Base-by-base conservation (phyloP, 2,888 invertebrate species). In the Thymelicus acteon region DNA sequence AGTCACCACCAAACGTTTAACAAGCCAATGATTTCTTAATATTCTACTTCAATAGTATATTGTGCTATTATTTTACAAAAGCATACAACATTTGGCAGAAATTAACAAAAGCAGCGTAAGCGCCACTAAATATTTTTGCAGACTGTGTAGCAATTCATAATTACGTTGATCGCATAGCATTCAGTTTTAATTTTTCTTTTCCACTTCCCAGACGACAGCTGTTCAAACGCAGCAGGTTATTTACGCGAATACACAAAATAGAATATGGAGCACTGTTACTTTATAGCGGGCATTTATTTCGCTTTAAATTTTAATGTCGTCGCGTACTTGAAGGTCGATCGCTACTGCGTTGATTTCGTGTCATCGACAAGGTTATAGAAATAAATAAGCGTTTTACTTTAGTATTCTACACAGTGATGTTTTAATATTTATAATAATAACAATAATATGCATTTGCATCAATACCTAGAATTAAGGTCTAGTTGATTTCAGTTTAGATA, bases 121-220 rank as follows among this genome's bases (percentile, higher is more conserved):
- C 24, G 4, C 54, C 54, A 6, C 6, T 49, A 49, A 49, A 54
- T 12, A 54, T 54, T 54, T 24, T 24, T 10, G 24, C 54, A 54
- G 24, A 24, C 52, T 60, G 8, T 7, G 60, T 31, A 67, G 31
- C 52, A 24, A 54, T 31, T 10, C 61, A 54, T 67, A 67, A 61
- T 67, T 54, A 44, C 54, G 52, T 61, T 67, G 54, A 61, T 61
- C 61, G 13, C 67, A 47, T 66, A 60, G 52, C 65, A 70, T 72
- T 71, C 75, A 72, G 77, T 80, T 79, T 78, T 73, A 65, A 52
- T 68, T 67, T 72, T 73, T 73, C 60, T 57, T 62, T 73, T 73
- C 72, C 72, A 64, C 37, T 57, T 57, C 73, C 78, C 81, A 85
- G 81, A 80, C 82, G 72, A 63, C 87, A 87, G 82, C 86, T 87